Percentiles rank a stretch among this genome's conserved stretches.
These are phyloP conservation scores for Drosophila koepferae DNA, from an alignment of 2,888 invertebrate genomes.

Conservation along the genomic window DNA sequence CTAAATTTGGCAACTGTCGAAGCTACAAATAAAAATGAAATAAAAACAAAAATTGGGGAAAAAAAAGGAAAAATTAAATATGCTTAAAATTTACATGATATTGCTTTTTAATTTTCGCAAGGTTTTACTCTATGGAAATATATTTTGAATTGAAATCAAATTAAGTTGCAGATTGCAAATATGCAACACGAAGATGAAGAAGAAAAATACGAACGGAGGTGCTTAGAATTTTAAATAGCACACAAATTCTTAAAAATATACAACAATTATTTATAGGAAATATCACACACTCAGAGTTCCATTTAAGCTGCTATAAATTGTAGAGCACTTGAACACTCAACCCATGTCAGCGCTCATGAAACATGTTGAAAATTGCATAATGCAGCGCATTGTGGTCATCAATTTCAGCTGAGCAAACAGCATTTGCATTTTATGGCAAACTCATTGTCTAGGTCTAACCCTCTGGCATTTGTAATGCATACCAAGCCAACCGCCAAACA, in stretches of 20 bases:
- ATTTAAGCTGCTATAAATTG: conserved; percentile 10
- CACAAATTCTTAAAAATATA: neutral
- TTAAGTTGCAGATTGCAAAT: neutral
- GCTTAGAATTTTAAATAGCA: neutral
- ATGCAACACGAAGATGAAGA: neutral
- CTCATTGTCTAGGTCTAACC: conserved; percentile 61
- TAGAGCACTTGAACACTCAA: neutral
- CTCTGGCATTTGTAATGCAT: conserved; percentile 69
- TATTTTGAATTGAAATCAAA: neutral
- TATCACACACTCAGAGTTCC: too few species aligned
- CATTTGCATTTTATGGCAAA: conserved; percentile 57
- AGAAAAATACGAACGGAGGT: neutral
- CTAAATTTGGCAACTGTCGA: conserved; percentile 28
- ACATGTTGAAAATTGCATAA: conserved; percentile 27
- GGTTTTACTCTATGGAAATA: conserved; percentile 4
- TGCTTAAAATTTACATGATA: conserved; percentile 7
- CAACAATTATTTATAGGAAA: neutral
- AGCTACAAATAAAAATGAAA: conserved; percentile 13
- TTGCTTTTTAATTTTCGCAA: conserved; percentile 8
- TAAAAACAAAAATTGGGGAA: neutral
- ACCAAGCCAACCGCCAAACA: conserved; percentile 68
- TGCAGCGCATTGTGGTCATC: conserved; percentile 32
- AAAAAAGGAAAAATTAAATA: conserved; percentile 20
- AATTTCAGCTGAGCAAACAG: conserved; percentile 50
- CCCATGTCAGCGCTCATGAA: neutral